A percentile compares a stretch with the other conserved stretches of the same genome.
These are phyloP conservation scores for Smittia sp. DNA, from an alignment of 2,888 invertebrate genomes.

Conservation along the genomic window DNA sequence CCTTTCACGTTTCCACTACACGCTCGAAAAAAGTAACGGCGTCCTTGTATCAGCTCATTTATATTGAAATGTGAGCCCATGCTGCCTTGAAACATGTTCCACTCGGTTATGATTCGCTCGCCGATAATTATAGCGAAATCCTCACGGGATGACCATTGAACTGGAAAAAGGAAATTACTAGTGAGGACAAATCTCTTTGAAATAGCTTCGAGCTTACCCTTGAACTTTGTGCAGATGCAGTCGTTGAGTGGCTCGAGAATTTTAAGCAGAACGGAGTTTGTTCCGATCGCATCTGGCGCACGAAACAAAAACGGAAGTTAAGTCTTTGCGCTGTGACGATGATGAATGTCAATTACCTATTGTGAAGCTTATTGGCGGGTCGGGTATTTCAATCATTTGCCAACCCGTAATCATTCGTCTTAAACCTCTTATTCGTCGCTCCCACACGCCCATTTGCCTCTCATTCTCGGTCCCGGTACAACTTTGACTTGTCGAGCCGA, in stretches of 20 bases:
- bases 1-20: constrained; percentile 90
- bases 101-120: constrained; percentile 70
- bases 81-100: constrained; percentile 53
- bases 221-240: constrained; percentile 53
- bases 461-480: constrained; percentile 74
- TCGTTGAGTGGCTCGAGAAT: constrained; percentile 75
- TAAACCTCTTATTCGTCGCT: constrained; percentile 60
- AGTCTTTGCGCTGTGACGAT: constrained; percentile 44
- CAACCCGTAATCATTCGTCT: constrained; percentile 77
- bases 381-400: constrained; percentile 81
- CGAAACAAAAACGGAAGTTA: constrained; percentile 62
- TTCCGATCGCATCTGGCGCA: constrained; percentile 64
- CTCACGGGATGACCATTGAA: constrained; percentile 89
- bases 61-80: constrained; percentile 57
- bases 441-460: constrained; percentile 85
- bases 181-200: background rate
- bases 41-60: constrained; percentile 76
- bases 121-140: constrained; percentile 82
- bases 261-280: constrained; percentile 61
- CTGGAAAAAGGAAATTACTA: constrained; percentile 49
- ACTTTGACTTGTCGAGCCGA: constrained; percentile 54
- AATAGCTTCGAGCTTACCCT: constrained; percentile 47
- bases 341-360: constrained; percentile 49
- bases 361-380: constrained; percentile 74
- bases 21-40: constrained; percentile 85